These are phyloP conservation scores for Phrynocephalus vlangalii DNA, from an alignment of 2,797 vertebrate species.

Conservation along the genomic window DNA sequence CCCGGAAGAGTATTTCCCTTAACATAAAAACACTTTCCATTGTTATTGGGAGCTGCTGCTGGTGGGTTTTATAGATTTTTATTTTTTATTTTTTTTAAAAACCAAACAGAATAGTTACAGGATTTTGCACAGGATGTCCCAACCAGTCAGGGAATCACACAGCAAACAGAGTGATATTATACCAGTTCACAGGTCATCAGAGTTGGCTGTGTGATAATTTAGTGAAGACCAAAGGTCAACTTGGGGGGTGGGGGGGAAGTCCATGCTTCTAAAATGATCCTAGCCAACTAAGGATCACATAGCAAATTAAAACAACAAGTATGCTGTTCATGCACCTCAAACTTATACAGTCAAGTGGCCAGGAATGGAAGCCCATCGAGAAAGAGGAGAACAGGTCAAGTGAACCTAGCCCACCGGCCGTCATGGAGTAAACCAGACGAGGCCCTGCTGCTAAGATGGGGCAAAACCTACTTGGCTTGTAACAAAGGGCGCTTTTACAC, in stretches of 20 bases:
- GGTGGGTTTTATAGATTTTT: neutral
- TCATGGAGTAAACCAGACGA: neutral
- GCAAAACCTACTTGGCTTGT: neutral
- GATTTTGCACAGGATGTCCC: neutral
- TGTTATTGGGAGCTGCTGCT: too few species aligned
- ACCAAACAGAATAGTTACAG: neutral
- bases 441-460: neutral
- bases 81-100: too few species aligned
- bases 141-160: neutral
- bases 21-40: too few species aligned
- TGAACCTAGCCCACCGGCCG: neutral
- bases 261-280: neutral
- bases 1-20: neutral
- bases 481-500: neutral
- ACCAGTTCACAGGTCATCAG: neutral
- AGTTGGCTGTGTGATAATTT: neutral
- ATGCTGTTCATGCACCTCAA: too few species aligned
- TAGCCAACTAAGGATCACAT: slow-evolving; percentile 2
- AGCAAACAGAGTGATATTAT: neutral
- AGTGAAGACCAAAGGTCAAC: too few species aligned
- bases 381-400: neutral
- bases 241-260: too few species aligned
- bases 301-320: neutral
- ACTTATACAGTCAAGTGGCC: too few species aligned
- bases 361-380: too few species aligned